Percentiles rank a stretch among this genome's conserved stretches.
Evolutionary conservation across 37 sponge, comb jelly and placozoan species (phyloP).

Genomic region (Aphrocallistes beatrix): DNA sequence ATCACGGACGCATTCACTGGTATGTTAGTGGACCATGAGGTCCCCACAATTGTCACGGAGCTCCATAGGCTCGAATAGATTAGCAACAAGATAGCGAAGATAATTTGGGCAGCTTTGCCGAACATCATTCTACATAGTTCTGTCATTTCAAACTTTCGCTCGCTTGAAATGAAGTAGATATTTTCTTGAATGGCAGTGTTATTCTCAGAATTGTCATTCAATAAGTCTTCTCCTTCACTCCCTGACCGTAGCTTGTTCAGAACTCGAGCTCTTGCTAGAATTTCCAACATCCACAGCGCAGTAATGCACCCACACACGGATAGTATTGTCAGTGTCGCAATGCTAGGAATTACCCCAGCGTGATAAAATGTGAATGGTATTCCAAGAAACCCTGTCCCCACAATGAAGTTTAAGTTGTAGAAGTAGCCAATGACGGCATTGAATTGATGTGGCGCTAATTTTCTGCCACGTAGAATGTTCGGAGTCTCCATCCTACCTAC

Average conservation of each 20-base stretch:
- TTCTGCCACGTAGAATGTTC: too few relatives aligned
- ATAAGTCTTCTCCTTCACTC: background rate
- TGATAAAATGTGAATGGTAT: background rate
- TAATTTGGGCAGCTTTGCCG: constrained; percentile 30
- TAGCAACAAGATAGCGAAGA: constrained; percentile 47
- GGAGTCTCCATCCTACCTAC: too few relatives aligned
- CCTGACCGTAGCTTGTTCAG: background rate
- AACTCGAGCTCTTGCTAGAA: background rate
- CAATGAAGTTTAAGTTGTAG: background rate
- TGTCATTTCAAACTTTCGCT: constrained; percentile 60
- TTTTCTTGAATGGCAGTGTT: too few relatives aligned
- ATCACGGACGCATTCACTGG: constrained; percentile 38
- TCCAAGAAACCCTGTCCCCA: background rate
- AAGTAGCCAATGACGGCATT: background rate
- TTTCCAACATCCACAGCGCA: constrained; percentile 16
- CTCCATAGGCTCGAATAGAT: constrained; percentile 55
- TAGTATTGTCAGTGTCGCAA: background rate
- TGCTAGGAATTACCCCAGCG: background rate
- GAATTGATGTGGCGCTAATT: too few relatives aligned
- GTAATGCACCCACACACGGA: background rate
- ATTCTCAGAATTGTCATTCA: background rate
- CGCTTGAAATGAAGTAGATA: background rate
- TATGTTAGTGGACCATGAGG: constrained; percentile 74
- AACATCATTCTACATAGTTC: constrained; percentile 59
- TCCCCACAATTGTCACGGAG: constrained; percentile 59